A percentile compares a stretch with the other conserved stretches of the same genome.
phyloP scores from a whole-genome alignment of 2,797 vertebrate genomes.

The Lophotriccus pileatus region DNA sequence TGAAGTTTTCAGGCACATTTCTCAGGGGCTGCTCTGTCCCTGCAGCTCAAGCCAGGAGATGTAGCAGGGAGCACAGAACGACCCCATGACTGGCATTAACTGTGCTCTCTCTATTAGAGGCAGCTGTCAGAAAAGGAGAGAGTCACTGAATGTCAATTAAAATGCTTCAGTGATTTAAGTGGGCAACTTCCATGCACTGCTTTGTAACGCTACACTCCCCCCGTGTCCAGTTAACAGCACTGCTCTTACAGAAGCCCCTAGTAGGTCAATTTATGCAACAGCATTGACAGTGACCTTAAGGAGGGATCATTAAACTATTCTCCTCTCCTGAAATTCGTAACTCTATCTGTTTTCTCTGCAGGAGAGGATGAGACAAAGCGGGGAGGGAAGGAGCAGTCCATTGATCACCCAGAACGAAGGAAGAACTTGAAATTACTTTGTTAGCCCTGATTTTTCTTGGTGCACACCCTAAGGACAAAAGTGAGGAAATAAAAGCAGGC shows the following conservation, averaged over 20 bases:
- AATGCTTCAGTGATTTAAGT: conserved; percentile 44
- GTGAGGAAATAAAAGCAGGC: neutral
- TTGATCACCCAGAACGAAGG: conserved; percentile 1
- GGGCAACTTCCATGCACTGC: neutral
- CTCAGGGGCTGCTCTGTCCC: neutral
- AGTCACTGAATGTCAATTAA: conserved; percentile 41
- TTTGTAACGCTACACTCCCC: conserved; percentile 19
- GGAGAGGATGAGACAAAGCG: neutral
- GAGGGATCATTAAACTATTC: neutral
- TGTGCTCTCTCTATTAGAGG: neutral
- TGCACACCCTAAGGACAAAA: neutral
- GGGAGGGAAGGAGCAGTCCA: neutral
- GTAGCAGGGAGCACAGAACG: neutral
- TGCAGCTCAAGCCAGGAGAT: neutral
- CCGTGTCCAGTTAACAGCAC: neutral
- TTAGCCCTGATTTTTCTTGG: neutral
- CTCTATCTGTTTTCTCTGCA: neutral
- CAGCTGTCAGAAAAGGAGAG: neutral
- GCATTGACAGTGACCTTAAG: conserved; percentile 55
- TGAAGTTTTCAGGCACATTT: neutral
- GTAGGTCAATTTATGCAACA: conserved; percentile 29
- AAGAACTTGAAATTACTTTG: neutral
- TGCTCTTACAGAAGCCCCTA: conserved; percentile 16
- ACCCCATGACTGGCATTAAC: neutral
- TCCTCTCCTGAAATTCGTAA: neutral